Percentiles rank a stretch among this genome's conserved stretches.
Evolutionary conservation across 2,797 vertebrate genomes (phyloP).

Genomic region (Odontamblyopus rebecca): DNA sequence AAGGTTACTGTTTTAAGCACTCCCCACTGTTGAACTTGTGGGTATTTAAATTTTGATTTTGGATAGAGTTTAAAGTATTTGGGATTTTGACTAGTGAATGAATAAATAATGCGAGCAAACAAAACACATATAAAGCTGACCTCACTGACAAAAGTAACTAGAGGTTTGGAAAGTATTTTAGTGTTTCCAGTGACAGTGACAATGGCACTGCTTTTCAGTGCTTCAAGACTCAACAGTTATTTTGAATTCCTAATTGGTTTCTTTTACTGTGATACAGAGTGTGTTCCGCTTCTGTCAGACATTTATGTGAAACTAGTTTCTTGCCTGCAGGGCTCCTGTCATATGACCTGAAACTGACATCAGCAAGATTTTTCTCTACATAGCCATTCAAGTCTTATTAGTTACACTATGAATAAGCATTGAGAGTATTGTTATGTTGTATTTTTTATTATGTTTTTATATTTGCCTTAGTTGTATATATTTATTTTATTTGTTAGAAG

Average conservation of each 20-base stretch:
- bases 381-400: neutral
- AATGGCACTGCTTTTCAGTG: neutral
- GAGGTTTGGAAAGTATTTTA: neutral
- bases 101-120: neutral
- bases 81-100: neutral
- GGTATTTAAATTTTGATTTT: neutral
- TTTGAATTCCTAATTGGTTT: neutral
- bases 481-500: neutral
- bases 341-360: constrained; percentile 23
- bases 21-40: neutral
- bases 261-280: neutral
- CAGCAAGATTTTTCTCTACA: constrained; percentile 13
- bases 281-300: neutral
- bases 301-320: neutral
- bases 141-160: neutral
- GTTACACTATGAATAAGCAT: neutral
- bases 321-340: constrained; percentile 24
- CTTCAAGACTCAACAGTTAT: neutral
- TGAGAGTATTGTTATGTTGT: neutral
- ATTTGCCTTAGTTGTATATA: neutral
- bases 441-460: neutral
- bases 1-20: neutral
- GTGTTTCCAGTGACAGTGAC: neutral
- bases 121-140: neutral
- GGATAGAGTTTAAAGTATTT: neutral